Evolutionary conservation across 1,140 invertebrate genomes (phyloP), one percentile per base, ranked within the genome.

Genomic region (Venustaconcha ellipsiformis): DNA sequence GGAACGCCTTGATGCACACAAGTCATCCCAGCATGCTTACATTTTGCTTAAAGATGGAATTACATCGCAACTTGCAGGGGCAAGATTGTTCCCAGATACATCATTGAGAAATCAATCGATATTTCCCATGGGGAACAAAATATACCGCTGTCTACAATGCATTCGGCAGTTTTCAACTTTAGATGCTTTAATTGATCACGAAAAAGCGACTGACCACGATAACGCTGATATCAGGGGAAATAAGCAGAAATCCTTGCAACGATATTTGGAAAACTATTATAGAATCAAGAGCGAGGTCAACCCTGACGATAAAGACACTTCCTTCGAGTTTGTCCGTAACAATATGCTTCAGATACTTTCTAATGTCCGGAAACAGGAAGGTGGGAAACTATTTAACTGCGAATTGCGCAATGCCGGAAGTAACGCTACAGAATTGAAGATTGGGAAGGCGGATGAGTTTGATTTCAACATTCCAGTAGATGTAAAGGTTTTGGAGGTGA

Each of bases 401-500:
- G 64, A 71, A n/a, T n/a, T 64, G 14, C 13, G 59, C 4, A 71
- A 64, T n/a, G 59, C 70, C 57, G 70, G 70, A 2, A 71, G 70
- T 64, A 64, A n/a, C 37, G 59, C 70, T 6, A 30, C 26, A 18
- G 64, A 71, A 71, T 64, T 59, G 13, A 71, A 71, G 20, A 71
- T 71, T n/a, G 70, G 70, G 23, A 63, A 64, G n/a, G 60, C 70
- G 17, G 70, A 71, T 64, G 60, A 71, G 57, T 71, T 71, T 57
- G 70, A 71, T 64, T 56, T 23, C 1, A 59, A 62, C n/a, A 30
- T 71, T 15, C 14, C 20, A 4, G 59, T 58, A 11, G 64, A 71
- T 20, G 37, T 71, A 37, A 20, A 13, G 6, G 59, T 23, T 14
- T 48, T 11, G 11, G 12, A 56, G 20, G 26, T 30, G 11, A 3